A percentile compares a stretch with the other conserved stretches of the same genome.
Conservation (phyloP, 2,113 vertebrate genomes). For the Rhodinocichla rosea region DNA sequence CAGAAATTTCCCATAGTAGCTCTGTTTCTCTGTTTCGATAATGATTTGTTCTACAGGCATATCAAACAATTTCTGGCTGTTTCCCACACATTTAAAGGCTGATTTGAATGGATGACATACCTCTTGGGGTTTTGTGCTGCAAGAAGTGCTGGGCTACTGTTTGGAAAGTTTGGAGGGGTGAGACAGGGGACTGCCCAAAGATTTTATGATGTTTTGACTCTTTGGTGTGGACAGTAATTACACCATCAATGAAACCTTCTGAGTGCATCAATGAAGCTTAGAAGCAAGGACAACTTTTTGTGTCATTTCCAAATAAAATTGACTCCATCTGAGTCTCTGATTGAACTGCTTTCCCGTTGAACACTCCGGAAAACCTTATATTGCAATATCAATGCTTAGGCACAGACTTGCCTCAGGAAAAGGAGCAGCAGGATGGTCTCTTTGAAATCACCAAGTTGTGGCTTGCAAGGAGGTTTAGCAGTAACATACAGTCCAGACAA, state of each 20-base stretch:
- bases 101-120: background rate
- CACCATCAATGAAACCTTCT: background rate
- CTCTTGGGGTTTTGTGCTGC: background rate
- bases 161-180: background rate
- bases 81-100: background rate
- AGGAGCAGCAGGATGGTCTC: background rate
- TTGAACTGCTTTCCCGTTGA: background rate
- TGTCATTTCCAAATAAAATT: background rate
- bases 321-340: background rate
- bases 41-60: background rate
- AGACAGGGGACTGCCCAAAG: background rate
- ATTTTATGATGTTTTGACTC: background rate
- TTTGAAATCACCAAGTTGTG: background rate
- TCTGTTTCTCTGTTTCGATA: background rate
- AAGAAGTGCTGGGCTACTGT: background rate
- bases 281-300: background rate
- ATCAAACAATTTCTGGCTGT: background rate
- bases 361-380: background rate
- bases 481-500: accelerated
- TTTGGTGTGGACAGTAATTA: background rate
- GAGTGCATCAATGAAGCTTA: background rate
- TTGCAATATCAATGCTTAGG: background rate
- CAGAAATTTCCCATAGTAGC: background rate
- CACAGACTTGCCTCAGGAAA: background rate
- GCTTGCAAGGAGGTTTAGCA: background rate